Base-by-base conservation (phyloP, 2,797 vertebrate species). In the Microctenopoma steveboyesi region DNA sequence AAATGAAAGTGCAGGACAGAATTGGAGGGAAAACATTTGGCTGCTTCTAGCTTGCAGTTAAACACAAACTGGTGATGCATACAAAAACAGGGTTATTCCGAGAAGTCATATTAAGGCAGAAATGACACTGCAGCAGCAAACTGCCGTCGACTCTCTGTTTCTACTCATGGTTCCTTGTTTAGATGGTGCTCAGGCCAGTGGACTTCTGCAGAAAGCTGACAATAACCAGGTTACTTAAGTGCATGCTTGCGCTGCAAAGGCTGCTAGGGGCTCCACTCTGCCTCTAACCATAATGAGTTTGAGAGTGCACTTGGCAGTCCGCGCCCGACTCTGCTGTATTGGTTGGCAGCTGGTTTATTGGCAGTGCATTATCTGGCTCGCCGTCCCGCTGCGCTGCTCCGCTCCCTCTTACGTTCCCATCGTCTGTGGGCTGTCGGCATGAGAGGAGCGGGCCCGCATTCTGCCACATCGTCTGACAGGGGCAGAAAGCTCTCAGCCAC, bases 271-370 rank as follows among this genome's bases (percentile, higher is more conserved):
- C 72, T 69, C 42, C 58, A 71, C 69, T 57, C 50, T 48, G 59
- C 62, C 43, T 79, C 60, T 68, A 45, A 69, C 74, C 70, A 58
- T 74, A 62, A 69, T 46, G 70, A 43, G 28, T 64, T 70, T 80
- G 69, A 71, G 69, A 60, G 60, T 37, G 47, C 42, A 45, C 37
- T 78, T 61, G 76, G 74, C 59, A 56, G 33, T 69, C 79, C 64
- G 62, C 46, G 69, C 72, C 78, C 66, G 69, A 76, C 69, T 61
- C 52, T 54, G 62, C 79, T 82, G 80, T 81, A 57, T 72, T 76
- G 74, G 63, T 77, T 84, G 86, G 84, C 86, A 80, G 75, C 83
- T 83, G 63, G 49, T 64, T 72, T 49, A 46, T 46, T 83, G 89
- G 83, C 81, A 25, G 54, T n/a, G 63, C 65, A 43, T 73, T 67